phyloP scores from a whole-genome alignment of 2,888 invertebrate species.

The Melanargia galathea region DNA sequence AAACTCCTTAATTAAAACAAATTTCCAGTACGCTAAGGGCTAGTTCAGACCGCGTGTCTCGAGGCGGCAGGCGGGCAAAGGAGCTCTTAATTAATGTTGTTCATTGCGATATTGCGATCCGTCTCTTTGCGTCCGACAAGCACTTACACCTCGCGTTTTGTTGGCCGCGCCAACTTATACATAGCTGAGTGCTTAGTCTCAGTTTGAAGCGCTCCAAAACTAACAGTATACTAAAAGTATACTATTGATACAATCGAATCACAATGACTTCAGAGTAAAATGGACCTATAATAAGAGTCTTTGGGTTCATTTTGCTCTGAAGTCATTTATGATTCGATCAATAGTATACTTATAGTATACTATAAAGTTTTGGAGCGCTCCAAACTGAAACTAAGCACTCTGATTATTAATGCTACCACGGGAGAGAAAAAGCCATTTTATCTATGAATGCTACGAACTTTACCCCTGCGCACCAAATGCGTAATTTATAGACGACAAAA shows the following conservation, averaged over 20 bases:
- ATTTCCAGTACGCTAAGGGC: conserved; percentile 63
- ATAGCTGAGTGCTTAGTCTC: background rate
- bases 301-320: no score
- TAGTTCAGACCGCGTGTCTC: conserved; percentile 63
- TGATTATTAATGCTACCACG: background rate
- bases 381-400: no score
- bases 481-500: background rate
- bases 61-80: conserved; percentile 43
- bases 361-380: no score
- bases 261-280: no score
- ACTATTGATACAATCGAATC: no score
- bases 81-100: conserved; percentile 75
- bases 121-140: conserved; percentile 55
- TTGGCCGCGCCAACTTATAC: background rate
- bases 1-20: conserved; percentile 73
- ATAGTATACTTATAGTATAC: no score
- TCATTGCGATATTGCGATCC: conserved; percentile 75
- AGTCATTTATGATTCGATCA: no score
- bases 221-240: no score
- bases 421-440: no score
- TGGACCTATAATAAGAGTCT: no score
- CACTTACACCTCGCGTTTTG: conserved; percentile 35
- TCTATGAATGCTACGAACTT: background rate
- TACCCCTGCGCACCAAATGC: background rate
- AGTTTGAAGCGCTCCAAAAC: no score